Conservation (phyloP, 2,113 vertebrate species). For the Tragelaphus scriptus region DNA sequence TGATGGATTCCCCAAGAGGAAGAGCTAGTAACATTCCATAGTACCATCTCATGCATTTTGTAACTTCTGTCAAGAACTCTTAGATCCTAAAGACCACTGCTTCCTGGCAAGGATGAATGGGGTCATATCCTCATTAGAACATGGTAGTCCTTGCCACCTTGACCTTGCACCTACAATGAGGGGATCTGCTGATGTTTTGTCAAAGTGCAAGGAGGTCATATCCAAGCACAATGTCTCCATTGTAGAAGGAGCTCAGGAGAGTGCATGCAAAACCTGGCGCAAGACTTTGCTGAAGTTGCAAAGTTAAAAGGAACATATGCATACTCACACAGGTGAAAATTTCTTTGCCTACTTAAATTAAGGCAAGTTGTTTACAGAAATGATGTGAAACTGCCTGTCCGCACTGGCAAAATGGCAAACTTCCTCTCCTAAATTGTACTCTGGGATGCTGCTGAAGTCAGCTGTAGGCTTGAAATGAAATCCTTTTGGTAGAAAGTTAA, state of each 20-base stretch:
- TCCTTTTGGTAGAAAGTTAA: background rate
- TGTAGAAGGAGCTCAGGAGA: slow-evolving; percentile 87
- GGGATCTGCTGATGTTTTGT: slow-evolving; percentile 86
- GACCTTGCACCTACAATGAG: slow-evolving; percentile 82
- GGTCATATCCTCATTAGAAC: slow-evolving; percentile 62
- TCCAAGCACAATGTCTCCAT: slow-evolving; percentile 89
- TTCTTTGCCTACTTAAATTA: slow-evolving; percentile 90
- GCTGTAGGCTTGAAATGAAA: background rate
- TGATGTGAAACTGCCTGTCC: slow-evolving; percentile 91
- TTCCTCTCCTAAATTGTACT: slow-evolving; percentile 80
- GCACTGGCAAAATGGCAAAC: slow-evolving; percentile 87
- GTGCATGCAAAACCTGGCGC: slow-evolving; percentile 89
- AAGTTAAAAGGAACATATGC: slow-evolving; percentile 90
- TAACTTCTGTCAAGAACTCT: slow-evolving; percentile 78
- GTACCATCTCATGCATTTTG: slow-evolving; percentile 81
- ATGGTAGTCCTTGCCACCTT: slow-evolving; percentile 62
- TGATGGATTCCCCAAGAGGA: slow-evolving; percentile 71
- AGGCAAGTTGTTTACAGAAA: slow-evolving; percentile 91
- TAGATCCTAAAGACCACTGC: slow-evolving; percentile 78
- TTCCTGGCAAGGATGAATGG: slow-evolving; percentile 81
- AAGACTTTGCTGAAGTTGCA: slow-evolving; percentile 90
- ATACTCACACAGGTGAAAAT: slow-evolving; percentile 88
- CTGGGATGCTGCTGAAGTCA: background rate
- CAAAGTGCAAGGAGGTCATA: slow-evolving; percentile 90
- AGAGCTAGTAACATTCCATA: slow-evolving; percentile 77